Conservation (phyloP, 2,113 vertebrate species). For the Catharus bicknelli region DNA sequence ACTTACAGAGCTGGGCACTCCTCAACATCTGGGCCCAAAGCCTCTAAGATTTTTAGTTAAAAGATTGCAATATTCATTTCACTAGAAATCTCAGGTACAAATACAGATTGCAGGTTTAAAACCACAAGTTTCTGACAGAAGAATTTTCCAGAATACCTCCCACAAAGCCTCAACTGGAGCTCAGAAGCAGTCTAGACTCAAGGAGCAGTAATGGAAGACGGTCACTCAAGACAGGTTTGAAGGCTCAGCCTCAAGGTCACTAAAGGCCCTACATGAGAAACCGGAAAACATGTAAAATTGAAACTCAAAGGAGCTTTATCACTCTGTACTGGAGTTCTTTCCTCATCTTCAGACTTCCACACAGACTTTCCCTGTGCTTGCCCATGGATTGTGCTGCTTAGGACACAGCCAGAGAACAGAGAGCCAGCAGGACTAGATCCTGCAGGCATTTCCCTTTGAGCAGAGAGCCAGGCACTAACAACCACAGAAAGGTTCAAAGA, state of each 20-base stretch:
- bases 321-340: neutral
- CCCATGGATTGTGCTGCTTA: neutral
- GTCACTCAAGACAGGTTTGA: neutral
- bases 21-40: neutral
- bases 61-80: neutral
- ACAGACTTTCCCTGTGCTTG: neutral
- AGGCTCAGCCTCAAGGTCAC: neutral
- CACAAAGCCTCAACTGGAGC: neutral
- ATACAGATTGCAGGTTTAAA: neutral
- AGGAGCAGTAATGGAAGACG: neutral
- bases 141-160: neutral
- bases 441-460: neutral
- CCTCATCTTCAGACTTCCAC: neutral
- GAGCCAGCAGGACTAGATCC: neutral
- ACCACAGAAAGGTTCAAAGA: neutral
- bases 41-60: neutral
- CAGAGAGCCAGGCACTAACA: neutral
- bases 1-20: neutral
- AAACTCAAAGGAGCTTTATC: neutral
- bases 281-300: neutral
- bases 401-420: neutral
- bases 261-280: neutral
- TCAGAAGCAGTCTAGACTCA: neutral
- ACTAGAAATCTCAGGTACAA: neutral
- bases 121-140: neutral